phyloP scores from a whole-genome alignment of 2,113 vertebrate species.

The Riparia riparia region DNA sequence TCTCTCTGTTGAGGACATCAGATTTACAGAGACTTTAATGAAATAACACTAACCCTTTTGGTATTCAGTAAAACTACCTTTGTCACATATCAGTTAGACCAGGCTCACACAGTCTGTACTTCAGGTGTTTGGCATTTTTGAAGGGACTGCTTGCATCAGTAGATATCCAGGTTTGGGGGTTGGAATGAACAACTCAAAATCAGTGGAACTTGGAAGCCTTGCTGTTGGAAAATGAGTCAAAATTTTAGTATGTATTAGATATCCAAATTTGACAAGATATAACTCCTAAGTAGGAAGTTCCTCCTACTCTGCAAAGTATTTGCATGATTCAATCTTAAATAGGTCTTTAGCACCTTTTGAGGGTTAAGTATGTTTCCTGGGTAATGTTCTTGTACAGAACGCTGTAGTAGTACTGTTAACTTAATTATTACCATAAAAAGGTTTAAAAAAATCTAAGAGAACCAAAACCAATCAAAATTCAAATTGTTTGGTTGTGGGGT shows the following conservation, averaged over 20 bases:
- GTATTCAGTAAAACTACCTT: neutral
- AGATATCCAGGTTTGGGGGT: neutral
- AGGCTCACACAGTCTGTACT: neutral
- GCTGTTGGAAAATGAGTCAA: neutral
- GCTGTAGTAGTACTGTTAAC: neutral
- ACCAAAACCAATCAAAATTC: neutral
- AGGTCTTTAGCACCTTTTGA: neutral
- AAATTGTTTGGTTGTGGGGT: neutral
- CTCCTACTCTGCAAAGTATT: neutral
- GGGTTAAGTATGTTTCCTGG: neutral
- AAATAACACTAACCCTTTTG: neutral
- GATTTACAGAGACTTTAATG: neutral
- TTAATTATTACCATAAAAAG: neutral
- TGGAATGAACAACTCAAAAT: neutral
- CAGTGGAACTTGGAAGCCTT: neutral
- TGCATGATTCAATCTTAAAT: neutral
- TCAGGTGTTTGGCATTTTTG: neutral
- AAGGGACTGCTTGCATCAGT: neutral
- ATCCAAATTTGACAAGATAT: neutral
- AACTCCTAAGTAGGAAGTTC: neutral
- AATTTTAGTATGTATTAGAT: neutral
- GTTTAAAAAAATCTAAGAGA: neutral
- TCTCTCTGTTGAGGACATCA: neutral
- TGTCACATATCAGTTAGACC: fast-evolving
- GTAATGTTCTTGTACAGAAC: neutral